These are phyloP conservation scores for Dendroctonus ponderosae DNA, from an alignment of 1,140 invertebrate species.

Conservation along the genomic window DNA sequence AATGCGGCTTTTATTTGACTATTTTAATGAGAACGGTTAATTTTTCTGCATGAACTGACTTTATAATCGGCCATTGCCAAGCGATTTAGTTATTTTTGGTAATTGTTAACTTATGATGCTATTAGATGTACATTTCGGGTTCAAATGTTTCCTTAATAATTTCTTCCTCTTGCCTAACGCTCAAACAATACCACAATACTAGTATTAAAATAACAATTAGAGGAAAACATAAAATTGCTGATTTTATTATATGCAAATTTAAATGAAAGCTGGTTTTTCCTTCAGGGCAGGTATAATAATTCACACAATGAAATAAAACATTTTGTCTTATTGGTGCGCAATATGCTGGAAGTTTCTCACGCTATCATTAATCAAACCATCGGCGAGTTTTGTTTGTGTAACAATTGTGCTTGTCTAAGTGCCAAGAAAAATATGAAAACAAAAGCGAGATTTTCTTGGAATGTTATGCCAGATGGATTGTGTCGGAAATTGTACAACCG, in stretches of 20 bases:
- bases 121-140: too few relatives aligned
- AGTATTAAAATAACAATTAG: too few relatives aligned
- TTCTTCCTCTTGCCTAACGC: too few relatives aligned
- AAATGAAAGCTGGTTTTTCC: slow-evolving; percentile 3
- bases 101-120: too few relatives aligned
- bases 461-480: background rate
- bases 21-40: too few relatives aligned
- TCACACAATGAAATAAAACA: slow-evolving; percentile 2
- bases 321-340: slow-evolving; percentile 8
- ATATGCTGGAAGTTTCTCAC: slow-evolving; percentile 7
- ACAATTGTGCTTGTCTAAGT: background rate
- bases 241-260: slow-evolving; percentile 15
- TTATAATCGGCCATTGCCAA: too few relatives aligned
- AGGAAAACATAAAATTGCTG: background rate
- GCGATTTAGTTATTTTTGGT: too few relatives aligned
- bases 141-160: too few relatives aligned
- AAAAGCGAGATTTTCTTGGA: background rate
- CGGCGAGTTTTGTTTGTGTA: slow-evolving; percentile 11
- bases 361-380: slow-evolving; percentile 7
- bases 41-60: too few relatives aligned
- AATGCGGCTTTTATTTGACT: too few relatives aligned
- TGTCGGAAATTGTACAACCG: background rate
- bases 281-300: background rate
- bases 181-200: too few relatives aligned
- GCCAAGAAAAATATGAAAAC: slow-evolving; percentile 4